These are phyloP conservation scores for Eilema caniola DNA, from an alignment of 2,888 invertebrate genomes.

Conservation along the genomic window DNA sequence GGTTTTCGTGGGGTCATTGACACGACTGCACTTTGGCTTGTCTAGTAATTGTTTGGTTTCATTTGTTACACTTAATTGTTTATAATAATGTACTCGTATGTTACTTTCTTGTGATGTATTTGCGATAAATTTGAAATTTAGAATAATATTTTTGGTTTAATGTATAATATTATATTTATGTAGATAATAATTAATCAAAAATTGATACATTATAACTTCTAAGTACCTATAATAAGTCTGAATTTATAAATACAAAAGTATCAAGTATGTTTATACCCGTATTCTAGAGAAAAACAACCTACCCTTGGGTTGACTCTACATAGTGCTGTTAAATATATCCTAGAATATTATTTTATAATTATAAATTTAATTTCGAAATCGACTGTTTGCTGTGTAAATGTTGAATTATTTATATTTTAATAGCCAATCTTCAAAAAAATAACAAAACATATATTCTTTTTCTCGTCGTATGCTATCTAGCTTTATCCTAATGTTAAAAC, in stretches of 20 bases:
- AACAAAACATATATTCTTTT: not conserved
- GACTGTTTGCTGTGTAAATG: not conserved
- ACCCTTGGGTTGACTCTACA: too few relatives aligned
- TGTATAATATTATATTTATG: too few relatives aligned
- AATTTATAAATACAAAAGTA: too few relatives aligned
- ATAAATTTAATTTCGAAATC: not conserved
- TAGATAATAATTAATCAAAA: too few relatives aligned
- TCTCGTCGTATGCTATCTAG: too few relatives aligned
- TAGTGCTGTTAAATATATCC: not conserved
- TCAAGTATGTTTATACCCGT: too few relatives aligned
- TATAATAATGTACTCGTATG: not conserved
- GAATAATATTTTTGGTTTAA: not conserved
- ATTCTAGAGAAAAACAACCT: too few relatives aligned
- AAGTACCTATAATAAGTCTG: too few relatives aligned
- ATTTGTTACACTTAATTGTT: slow-evolving; percentile 23
- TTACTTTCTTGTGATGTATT: not conserved
- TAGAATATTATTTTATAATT: not conserved
- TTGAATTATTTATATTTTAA: not conserved
- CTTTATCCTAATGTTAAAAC: too few relatives aligned
- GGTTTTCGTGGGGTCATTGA: slow-evolving; percentile 73
- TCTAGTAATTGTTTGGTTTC: slow-evolving; percentile 58
- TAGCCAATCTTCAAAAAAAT: not conserved
- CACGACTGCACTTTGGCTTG: slow-evolving; percentile 75
- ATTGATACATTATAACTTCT: too few relatives aligned
- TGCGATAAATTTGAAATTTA: not conserved